Percentiles rank a stretch among this genome's conserved stretches.
Evolutionary conservation across 2,113 vertebrate species (phyloP).

Genomic region (Pleuronectes platessa): DNA sequence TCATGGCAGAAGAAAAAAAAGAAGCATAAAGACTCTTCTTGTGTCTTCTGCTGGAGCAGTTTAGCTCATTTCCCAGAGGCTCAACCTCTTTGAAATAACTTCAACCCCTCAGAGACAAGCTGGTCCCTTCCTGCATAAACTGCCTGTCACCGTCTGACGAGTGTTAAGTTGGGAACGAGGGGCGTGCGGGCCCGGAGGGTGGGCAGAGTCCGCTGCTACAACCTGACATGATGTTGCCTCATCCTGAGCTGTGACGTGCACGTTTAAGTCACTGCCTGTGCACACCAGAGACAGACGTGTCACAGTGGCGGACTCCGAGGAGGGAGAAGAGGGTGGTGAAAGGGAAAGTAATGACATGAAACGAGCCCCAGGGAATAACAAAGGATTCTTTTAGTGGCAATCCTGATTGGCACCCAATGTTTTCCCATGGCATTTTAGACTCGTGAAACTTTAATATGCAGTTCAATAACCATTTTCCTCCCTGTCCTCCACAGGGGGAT

Average conservation of each 20-base stretch:
- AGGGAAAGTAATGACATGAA: conserved; percentile 47
- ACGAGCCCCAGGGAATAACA: conserved; percentile 51
- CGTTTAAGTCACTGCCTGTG: conserved; percentile 25
- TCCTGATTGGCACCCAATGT: conserved; percentile 57
- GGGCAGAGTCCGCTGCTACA: conserved; percentile 32
- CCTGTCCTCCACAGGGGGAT: conserved; percentile 35
- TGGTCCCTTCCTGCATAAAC: conserved; percentile 8
- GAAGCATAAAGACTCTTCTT: conserved; percentile 12
- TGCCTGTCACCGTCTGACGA: conserved; percentile 24
- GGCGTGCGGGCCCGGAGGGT: not conserved
- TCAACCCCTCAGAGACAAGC: not conserved
- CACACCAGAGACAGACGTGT: conserved; percentile 51
- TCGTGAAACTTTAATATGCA: conserved; percentile 53
- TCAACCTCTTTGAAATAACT: conserved; percentile 7
- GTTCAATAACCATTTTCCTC: conserved; percentile 49
- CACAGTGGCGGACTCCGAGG: conserved; percentile 25
- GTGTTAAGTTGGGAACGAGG: conserved; percentile 2
- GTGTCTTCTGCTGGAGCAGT: conserved; percentile 15
- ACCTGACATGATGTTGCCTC: conserved; percentile 36
- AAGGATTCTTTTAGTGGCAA: conserved; percentile 58
- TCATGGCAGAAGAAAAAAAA: conserved; percentile 8
- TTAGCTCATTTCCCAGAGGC: conserved; percentile 16
- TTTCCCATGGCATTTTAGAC: conserved; percentile 54
- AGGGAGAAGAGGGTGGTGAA: conserved; percentile 58
- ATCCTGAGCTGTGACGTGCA: conserved; percentile 34